phyloP scores from a whole-genome alignment of 2,888 invertebrate species.

The Eupeodes luniger region DNA sequence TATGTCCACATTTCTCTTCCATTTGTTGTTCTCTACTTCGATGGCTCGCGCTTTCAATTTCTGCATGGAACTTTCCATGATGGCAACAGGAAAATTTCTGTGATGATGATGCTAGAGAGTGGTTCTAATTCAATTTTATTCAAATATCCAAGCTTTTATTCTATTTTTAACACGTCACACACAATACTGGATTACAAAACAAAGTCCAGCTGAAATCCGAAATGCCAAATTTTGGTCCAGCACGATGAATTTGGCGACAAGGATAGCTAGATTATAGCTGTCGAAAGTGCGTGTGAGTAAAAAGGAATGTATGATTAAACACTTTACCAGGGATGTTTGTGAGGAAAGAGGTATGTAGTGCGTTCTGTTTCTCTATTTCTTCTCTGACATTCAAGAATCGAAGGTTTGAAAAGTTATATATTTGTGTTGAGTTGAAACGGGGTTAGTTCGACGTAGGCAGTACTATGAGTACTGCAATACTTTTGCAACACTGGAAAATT shows the following conservation, averaged over 20 bases:
- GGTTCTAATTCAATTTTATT: slow-evolving; percentile 9
- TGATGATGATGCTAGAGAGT: slow-evolving; percentile 46
- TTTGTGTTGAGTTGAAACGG: no score
- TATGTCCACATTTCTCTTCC: slow-evolving; percentile 78
- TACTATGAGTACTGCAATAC: no score
- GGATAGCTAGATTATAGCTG: no score
- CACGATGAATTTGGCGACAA: neutral
- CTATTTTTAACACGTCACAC: slow-evolving; percentile 64
- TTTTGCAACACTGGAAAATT: no score
- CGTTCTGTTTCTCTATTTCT: no score
- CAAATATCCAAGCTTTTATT: slow-evolving; percentile 21
- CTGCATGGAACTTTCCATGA: slow-evolving; percentile 38
- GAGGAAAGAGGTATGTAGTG: no score
- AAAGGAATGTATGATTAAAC: no score
- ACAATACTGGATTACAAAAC: slow-evolving; percentile 5
- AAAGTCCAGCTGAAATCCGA: neutral
- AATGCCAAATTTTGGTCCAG: slow-evolving; percentile 12
- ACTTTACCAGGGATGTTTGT: no score
- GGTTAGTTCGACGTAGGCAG: no score
- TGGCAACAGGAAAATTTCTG: slow-evolving; percentile 44
- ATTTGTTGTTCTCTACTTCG: slow-evolving; percentile 35
- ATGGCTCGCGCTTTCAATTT: neutral
- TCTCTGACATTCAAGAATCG: no score
- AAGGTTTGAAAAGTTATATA: no score
- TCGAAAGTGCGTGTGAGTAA: no score